Evolutionary conservation across 2,797 vertebrate genomes (phyloP).

Genomic region (Chrysocyon brachyurus): DNA sequence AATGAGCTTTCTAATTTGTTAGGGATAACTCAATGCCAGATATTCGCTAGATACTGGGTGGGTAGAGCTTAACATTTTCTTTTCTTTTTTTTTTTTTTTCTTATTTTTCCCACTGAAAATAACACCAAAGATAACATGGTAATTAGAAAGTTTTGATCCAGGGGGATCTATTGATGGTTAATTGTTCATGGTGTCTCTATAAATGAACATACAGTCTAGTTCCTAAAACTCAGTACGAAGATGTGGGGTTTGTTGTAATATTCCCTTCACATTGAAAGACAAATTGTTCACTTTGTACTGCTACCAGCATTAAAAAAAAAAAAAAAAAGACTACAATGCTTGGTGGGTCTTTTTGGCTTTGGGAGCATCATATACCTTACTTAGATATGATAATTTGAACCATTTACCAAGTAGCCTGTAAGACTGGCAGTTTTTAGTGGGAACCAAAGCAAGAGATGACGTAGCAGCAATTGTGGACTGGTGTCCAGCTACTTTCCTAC

Average conservation of each 20-base stretch:
- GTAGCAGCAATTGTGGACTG: background rate
- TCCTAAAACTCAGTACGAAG: background rate
- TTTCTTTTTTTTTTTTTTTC: background rate
- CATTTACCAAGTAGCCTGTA: background rate
- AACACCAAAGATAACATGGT: background rate
- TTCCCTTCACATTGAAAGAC: background rate
- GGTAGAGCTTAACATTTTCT: background rate
- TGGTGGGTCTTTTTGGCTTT: background rate
- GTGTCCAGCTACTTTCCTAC: background rate
- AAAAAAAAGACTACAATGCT: background rate
- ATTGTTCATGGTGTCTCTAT: background rate
- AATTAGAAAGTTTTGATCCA: background rate
- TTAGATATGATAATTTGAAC: background rate
- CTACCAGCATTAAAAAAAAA: background rate
- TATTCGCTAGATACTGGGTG: background rate
- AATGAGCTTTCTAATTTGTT: background rate
- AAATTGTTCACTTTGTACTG: background rate
- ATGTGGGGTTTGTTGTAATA: background rate
- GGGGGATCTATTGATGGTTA: background rate
- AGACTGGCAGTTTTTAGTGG: background rate
- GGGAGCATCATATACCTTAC: background rate
- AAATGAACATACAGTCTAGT: background rate
- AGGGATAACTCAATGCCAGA: background rate
- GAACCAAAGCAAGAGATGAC: background rate
- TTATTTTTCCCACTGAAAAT: background rate